These are phyloP conservation scores for Pelecanus crispus DNA, from an alignment of 2,113 vertebrate species.

Conservation along the genomic window DNA sequence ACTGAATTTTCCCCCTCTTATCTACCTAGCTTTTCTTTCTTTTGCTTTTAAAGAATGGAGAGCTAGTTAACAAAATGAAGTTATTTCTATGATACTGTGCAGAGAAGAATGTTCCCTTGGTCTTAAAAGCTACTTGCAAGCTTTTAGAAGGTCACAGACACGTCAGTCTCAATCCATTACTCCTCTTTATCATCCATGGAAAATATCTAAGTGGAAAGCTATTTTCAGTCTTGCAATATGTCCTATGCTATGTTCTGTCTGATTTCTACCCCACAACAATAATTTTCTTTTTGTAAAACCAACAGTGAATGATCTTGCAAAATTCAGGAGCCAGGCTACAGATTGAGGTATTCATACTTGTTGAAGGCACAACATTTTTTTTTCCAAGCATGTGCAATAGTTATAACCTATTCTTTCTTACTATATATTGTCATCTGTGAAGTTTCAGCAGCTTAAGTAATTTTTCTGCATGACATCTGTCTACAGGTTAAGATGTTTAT, in stretches of 20 bases:
- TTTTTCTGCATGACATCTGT: background rate
- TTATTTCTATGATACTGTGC: background rate
- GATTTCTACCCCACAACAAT: conserved; percentile 26
- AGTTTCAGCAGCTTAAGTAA: background rate
- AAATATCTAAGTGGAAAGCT: conserved; percentile 34
- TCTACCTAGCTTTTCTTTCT: background rate
- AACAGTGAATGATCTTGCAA: background rate
- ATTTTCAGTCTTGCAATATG: conserved; percentile 36
- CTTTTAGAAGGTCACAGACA: conserved; percentile 27
- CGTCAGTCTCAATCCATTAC: conserved; percentile 47
- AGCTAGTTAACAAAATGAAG: conserved; percentile 6
- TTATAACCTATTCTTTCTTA: background rate
- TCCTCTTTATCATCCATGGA: conserved; percentile 39
- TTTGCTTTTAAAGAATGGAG: background rate
- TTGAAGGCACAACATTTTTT: background rate
- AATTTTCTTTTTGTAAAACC: conserved; percentile 13
- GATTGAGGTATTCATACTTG: background rate
- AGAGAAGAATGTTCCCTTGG: background rate
- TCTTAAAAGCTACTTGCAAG: conserved; percentile 45
- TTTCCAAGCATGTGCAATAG: background rate
- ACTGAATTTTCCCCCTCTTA: background rate
- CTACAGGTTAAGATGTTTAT: background rate
- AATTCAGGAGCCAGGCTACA: background rate
- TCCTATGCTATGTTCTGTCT: background rate
- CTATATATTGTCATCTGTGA: background rate